These are phyloP conservation scores for Indicator maculatus DNA, from an alignment of 2,113 vertebrate species.

Conservation along the genomic window DNA sequence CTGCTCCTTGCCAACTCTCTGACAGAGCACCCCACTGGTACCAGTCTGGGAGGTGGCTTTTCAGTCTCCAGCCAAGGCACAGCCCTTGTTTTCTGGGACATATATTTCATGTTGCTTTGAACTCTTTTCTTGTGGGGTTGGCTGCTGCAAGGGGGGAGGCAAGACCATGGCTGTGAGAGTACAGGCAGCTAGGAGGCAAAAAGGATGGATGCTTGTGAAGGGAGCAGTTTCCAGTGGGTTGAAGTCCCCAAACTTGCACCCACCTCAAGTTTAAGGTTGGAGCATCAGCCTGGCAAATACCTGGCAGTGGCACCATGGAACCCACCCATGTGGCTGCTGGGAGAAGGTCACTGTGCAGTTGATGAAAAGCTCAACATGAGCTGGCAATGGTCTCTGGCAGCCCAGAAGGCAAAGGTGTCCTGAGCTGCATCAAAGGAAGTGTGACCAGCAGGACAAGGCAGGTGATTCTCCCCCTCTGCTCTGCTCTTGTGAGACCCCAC, in stretches of 20 bases:
- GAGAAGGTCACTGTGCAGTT: not conserved
- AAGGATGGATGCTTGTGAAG: not conserved
- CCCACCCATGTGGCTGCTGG: not conserved
- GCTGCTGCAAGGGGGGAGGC: not conserved
- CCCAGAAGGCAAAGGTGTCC: too few species aligned
- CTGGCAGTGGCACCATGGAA: not conserved
- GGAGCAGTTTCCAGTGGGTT: not conserved
- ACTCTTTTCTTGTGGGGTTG: not conserved
- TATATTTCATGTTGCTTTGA: not conserved
- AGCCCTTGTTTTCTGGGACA: not conserved
- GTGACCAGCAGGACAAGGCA: too few species aligned
- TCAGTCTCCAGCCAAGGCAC: conserved; percentile 1
- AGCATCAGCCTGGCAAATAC: not conserved
- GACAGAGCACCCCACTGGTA: not conserved
- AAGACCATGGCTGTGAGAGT: not conserved
- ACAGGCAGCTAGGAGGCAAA: not conserved
- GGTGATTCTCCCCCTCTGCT: too few species aligned
- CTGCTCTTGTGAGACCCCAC: too few species aligned
- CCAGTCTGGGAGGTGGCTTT: not conserved
- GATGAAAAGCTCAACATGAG: too few species aligned
- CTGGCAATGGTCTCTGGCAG: too few species aligned
- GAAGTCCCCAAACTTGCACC: not conserved
- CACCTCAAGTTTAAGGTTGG: not conserved
- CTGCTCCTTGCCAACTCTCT: not conserved
- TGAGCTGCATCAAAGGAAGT: too few species aligned